phyloP scores from a whole-genome alignment of 2,113 vertebrate species.

The Mesoclemmys tuberculata region DNA sequence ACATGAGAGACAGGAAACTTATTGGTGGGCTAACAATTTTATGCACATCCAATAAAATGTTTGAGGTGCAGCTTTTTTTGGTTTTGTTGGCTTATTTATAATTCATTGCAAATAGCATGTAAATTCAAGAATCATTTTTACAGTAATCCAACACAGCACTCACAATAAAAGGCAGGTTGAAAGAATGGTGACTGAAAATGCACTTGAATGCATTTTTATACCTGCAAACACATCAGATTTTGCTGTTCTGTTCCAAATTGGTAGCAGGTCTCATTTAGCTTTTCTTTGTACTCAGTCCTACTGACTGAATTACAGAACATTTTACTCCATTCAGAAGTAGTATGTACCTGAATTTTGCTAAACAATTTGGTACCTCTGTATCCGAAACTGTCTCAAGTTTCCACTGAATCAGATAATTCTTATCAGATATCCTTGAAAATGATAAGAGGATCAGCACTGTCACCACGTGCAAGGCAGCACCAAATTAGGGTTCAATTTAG shows the following conservation, averaged over 20 bases:
- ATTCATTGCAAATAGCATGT: not conserved
- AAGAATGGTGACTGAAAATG: not conserved
- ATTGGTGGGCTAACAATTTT: not conserved
- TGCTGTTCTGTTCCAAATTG: not conserved
- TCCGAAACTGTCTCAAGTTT: constrained; percentile 60
- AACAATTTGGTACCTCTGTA: constrained; percentile 29
- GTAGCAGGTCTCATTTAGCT: not conserved
- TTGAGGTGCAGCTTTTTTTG: not conserved
- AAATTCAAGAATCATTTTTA: not conserved
- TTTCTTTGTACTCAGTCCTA: not conserved
- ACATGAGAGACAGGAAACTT: not conserved
- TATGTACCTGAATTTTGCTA: not conserved
- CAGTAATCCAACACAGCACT: not conserved
- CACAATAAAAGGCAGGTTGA: not conserved
- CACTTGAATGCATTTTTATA: not conserved
- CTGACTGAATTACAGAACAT: not conserved
- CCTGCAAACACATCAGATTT: not conserved
- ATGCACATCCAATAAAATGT: not conserved
- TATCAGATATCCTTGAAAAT: constrained; percentile 60
- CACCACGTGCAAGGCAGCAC: constrained; percentile 39
- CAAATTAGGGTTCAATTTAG: constrained; percentile 21
- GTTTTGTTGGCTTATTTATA: not conserved
- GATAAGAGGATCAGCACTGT: constrained; percentile 45
- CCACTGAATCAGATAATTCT: constrained; percentile 55
- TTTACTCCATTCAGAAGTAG: constrained; percentile 27